Evolutionary conservation across 2,113 vertebrate species (phyloP).

Genomic region (Elaphurus davidianus): DNA sequence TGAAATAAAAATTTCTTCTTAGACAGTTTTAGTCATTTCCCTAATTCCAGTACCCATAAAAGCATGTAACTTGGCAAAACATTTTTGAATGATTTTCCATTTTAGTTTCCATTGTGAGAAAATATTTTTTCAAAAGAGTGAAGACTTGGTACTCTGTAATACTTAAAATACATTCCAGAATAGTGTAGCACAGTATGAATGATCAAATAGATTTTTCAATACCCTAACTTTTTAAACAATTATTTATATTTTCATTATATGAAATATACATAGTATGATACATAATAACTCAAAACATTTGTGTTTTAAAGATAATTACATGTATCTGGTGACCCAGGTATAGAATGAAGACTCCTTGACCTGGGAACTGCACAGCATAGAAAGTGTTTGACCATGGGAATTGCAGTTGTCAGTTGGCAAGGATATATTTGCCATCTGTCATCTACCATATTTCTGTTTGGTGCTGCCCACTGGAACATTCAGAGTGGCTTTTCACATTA

Average conservation of each 20-base stretch:
- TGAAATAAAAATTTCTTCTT: not conserved
- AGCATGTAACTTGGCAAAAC: not conserved
- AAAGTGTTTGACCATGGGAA: not conserved
- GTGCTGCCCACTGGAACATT: slow-evolving; percentile 34
- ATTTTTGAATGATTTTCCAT: not conserved
- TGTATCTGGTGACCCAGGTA: not conserved
- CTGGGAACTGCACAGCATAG: not conserved
- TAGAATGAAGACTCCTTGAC: not conserved
- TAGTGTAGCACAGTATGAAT: not conserved
- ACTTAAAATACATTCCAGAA: not conserved
- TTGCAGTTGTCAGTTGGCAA: slow-evolving; percentile 30
- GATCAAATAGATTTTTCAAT: not conserved
- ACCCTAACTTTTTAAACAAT: not conserved
- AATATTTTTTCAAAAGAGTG: not conserved
- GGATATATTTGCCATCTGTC: slow-evolving; percentile 59
- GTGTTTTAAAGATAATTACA: not conserved
- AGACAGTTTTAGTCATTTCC: not conserved
- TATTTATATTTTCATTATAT: not conserved
- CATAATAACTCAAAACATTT: not conserved
- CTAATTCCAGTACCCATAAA: not conserved
- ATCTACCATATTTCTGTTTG: not conserved
- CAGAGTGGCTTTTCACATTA: not conserved
- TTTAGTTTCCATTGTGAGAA: not conserved
- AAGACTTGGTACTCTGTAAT: not conserved
- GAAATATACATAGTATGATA: not conserved